Evolutionary conservation across 2,797 vertebrate species (phyloP).

Genomic region (Telmatherina bonti): DNA sequence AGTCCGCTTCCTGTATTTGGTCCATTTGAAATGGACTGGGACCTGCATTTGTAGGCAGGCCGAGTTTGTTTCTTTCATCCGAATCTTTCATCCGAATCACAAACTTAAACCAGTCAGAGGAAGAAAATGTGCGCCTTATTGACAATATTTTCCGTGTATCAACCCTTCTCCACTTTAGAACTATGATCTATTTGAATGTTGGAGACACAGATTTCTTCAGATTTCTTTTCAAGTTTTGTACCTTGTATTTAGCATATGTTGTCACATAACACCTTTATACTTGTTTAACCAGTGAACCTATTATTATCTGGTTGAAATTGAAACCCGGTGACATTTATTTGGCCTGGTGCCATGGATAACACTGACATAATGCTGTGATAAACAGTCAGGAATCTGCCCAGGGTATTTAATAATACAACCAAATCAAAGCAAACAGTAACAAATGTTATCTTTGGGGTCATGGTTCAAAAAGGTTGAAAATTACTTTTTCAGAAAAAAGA

Average conservation of each 20-base stretch:
- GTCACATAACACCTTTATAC: not conserved
- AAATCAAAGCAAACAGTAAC: not conserved
- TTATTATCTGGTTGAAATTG: not conserved
- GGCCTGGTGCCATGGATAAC: not conserved
- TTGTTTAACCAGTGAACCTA: not conserved
- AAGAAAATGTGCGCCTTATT: not conserved
- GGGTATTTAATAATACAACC: not conserved
- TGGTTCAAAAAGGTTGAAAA: too few species aligned
- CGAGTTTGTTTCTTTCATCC: too few species aligned
- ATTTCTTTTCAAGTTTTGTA: too few species aligned
- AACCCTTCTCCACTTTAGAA: not conserved
- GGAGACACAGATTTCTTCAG: too few species aligned
- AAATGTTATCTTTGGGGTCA: too few species aligned
- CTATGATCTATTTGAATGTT: too few species aligned
- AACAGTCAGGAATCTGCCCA: not conserved
- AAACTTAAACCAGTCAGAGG: too few species aligned
- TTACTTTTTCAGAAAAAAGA: not conserved
- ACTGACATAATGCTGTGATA: not conserved
- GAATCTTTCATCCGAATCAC: too few species aligned
- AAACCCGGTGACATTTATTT: not conserved
- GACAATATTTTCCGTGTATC: not conserved
- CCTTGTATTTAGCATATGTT: too few species aligned
- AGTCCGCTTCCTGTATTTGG: too few species aligned
- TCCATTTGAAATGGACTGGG: too few species aligned
- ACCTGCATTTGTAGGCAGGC: too few species aligned